Conservation (phyloP, 2,113 vertebrate species). For the Phylloscopus trochilus region DNA sequence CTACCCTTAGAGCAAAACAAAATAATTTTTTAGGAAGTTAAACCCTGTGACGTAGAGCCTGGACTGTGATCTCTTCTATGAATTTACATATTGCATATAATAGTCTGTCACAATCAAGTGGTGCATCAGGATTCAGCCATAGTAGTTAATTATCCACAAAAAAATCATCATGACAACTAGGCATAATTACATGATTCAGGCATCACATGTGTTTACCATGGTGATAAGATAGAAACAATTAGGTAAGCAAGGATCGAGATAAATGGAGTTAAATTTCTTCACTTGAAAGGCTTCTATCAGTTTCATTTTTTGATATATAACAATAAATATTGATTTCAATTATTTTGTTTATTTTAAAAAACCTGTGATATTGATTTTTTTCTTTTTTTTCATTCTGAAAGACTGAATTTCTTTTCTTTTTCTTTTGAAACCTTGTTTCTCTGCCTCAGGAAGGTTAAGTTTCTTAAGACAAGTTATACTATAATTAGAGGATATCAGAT, state of each 20-base stretch:
- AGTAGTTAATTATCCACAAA: background rate
- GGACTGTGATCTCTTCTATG: background rate
- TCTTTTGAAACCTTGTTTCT: background rate
- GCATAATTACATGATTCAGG: background rate
- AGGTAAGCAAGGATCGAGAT: background rate
- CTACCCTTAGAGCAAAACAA: background rate
- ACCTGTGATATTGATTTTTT: background rate
- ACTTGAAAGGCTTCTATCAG: background rate
- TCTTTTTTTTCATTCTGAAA: background rate
- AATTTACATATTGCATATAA: background rate
- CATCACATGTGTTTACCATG: background rate
- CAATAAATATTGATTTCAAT: background rate
- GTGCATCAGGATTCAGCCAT: background rate
- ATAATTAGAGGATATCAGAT: constrained; percentile 8
- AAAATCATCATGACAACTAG: background rate
- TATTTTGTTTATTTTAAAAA: background rate
- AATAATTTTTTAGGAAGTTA: background rate
- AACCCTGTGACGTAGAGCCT: background rate
- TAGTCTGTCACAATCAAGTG: background rate
- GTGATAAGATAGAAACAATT: background rate
- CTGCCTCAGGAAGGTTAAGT: background rate
- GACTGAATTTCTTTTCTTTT: background rate
- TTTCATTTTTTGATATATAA: background rate
- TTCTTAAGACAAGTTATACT: background rate
- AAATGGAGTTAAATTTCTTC: background rate